phyloP scores from a whole-genome alignment of 2,888 invertebrate species.

The Taphrorychus bicolor region DNA sequence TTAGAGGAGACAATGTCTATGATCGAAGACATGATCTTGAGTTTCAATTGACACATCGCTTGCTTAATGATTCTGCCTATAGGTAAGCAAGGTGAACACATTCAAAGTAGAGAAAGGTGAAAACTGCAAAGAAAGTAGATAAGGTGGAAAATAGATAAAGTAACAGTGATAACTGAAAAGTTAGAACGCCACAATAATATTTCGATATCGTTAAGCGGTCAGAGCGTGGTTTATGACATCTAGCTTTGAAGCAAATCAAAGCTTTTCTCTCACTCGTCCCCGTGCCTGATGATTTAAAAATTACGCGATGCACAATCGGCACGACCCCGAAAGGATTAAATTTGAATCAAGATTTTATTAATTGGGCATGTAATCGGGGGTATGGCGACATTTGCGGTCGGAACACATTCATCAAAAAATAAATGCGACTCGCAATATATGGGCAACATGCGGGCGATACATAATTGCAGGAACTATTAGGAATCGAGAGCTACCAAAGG shows the following conservation, averaged over 20 bases:
- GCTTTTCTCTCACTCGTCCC: neutral
- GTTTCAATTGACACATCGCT: too few relatives aligned
- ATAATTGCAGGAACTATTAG: slow-evolving; percentile 33
- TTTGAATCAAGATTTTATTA: slow-evolving; percentile 39
- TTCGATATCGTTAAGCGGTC: too few relatives aligned
- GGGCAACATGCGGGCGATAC: slow-evolving; percentile 31
- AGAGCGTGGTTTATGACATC: too few relatives aligned
- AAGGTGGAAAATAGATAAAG: too few relatives aligned
- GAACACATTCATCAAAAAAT: slow-evolving; percentile 36
- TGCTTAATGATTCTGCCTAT: too few relatives aligned
- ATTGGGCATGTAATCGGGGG: slow-evolving; percentile 37
- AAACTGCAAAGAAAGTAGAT: too few relatives aligned
- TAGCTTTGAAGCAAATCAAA: neutral
- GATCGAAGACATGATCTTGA: too few relatives aligned
- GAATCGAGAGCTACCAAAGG: slow-evolving; percentile 16
- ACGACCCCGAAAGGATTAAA: slow-evolving; percentile 36
- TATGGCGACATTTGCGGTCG: slow-evolving; percentile 38
- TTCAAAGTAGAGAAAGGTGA: too few relatives aligned
- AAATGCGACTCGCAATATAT: slow-evolving; percentile 25
- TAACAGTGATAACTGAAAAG: too few relatives aligned
- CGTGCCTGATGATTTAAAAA: slow-evolving; percentile 25
- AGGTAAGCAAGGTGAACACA: too few relatives aligned
- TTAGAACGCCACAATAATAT: too few relatives aligned
- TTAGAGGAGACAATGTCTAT: too few relatives aligned
- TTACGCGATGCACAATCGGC: slow-evolving; percentile 19